Evolutionary conservation across 2,113 vertebrate species (phyloP), one percentile per base, ranked within the genome.

Genomic region (Epinephelus lanceolatus): DNA sequence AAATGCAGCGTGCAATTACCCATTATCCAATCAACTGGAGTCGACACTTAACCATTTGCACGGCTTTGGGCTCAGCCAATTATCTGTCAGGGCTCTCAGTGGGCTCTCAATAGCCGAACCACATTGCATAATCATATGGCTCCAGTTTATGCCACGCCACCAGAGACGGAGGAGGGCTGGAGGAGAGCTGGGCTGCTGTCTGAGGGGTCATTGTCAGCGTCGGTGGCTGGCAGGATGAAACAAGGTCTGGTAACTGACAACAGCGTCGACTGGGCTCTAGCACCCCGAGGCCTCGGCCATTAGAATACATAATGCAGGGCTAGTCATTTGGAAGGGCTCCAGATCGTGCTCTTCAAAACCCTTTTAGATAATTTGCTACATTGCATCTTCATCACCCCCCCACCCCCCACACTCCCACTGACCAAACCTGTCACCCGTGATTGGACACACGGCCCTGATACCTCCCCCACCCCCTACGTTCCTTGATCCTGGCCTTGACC

Each of bases 321-420:
- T 91, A 90, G 93, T 94, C 91, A 91, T 92, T 94, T 95, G 95
- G 93, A 96, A 94, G 78, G 90, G 78, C 90, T 92, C 92, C 92
- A 95, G 94, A 95, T 92, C 90, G 85, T 91, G 90, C 93, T 94
- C 91, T 94, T 94, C 89, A 92, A 93, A 94, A 88, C 82, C 86
- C 89, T 91, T 92, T 93, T 74, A 87, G 92, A 93, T 94, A 92
- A 94, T 93, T 93, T 13, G 61, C 85, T 76, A 69, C 81, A 77
- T 74, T 33, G 52, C 72, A 67, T 86, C 73, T 79, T 86, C 87
- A 68, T 76, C 80, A 71, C 33, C 45, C 25, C 62, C 40, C 18
- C 40, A 30, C 30, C 30, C 60, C 25, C 8, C 19, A 11, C 18
- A 57, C 72, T 59, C 49, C 85, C 60, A 66, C 62, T 45, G 52